phyloP scores from a whole-genome alignment of 2,797 vertebrate genomes.

The Myripristis murdjan region DNA sequence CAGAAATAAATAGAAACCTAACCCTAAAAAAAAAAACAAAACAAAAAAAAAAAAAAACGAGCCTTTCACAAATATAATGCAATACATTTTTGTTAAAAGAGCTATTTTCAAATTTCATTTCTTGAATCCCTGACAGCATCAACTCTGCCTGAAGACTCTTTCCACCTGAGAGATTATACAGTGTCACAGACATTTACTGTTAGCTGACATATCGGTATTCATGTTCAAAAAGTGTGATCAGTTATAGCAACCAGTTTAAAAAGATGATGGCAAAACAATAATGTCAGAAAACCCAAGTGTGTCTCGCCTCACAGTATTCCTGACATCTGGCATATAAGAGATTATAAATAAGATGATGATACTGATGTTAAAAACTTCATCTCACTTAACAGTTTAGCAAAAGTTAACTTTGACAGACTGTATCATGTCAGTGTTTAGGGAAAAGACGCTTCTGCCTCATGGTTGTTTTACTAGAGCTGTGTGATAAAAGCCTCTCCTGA shows the following conservation, averaged over 20 bases:
- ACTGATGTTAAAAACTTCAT: neutral
- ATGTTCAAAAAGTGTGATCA: slow-evolving; percentile 5
- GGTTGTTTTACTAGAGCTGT: neutral
- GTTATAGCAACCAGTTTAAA: neutral
- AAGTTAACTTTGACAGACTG: neutral
- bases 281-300: slow-evolving; percentile 4
- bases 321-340: neutral
- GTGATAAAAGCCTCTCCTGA: neutral
- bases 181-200: no score
- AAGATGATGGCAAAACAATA: no score
- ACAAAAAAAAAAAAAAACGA: slow-evolving; percentile 7
- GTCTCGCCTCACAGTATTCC: neutral
- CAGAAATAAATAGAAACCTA: no score
- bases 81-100: slow-evolving; percentile 8
- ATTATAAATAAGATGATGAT: neutral
- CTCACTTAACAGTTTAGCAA: no score
- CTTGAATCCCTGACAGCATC: no score
- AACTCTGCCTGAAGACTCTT: no score
- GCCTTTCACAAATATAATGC: neutral
- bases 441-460: neutral
- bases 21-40: no score
- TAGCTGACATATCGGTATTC: neutral
- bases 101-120: neutral
- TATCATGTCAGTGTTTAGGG: neutral
- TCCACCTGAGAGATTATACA: no score